phyloP scores from a whole-genome alignment of 2,113 vertebrate genomes.

The Semicossyphus pulcher region DNA sequence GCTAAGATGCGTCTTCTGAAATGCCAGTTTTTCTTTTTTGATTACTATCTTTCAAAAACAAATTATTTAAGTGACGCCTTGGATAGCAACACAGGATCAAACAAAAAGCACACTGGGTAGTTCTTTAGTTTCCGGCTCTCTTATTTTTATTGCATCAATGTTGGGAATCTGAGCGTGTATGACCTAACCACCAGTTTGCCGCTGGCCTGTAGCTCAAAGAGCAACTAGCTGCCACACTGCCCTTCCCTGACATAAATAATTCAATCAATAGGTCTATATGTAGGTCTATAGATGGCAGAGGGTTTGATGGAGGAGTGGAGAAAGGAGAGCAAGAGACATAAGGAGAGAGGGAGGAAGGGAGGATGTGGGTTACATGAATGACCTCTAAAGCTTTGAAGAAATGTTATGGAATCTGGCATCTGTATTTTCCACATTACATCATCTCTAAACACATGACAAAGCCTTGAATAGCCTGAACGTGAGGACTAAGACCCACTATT shows the following conservation, averaged over 20 bases:
- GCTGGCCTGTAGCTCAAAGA: conserved; percentile 22
- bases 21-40: too few relatives aligned
- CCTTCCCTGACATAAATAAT: conserved; percentile 77
- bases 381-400: conserved; percentile 31
- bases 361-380: conserved; percentile 37
- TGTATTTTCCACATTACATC: not conserved
- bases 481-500: not conserved
- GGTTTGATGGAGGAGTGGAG: conserved; percentile 31
- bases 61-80: not conserved
- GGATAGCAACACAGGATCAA: not conserved
- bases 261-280: conserved; percentile 68
- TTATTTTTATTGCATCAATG: conserved; percentile 20
- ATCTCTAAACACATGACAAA: not conserved
- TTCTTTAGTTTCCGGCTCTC: conserved; percentile 12
- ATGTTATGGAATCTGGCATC: not conserved
- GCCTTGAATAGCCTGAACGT: not conserved
- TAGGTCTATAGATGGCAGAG: conserved; percentile 48
- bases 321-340: conserved; percentile 24
- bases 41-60: too few relatives aligned
- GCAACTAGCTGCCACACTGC: conserved; percentile 36
- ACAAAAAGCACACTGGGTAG: not conserved
- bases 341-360: not conserved
- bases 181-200: conserved; percentile 1
- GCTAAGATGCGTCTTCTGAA: not conserved
- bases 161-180: not conserved